Evolutionary conservation across 2,888 invertebrate species (phyloP).

Genomic region (Tinea pellionella): DNA sequence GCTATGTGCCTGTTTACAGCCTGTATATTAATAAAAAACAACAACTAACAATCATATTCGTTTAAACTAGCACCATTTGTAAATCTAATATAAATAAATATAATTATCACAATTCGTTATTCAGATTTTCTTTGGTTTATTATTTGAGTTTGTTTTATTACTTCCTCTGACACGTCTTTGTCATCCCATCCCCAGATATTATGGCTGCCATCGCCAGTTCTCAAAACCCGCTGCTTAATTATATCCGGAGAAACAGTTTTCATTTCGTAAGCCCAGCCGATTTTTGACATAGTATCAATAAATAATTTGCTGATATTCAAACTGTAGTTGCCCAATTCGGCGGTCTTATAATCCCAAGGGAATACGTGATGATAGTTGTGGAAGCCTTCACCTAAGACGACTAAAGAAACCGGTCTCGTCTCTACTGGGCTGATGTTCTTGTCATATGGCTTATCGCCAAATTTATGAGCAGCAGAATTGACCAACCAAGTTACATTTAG

Average conservation of each 20-base stretch:
- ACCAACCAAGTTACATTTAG: slow-evolving; percentile 92
- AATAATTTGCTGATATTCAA: slow-evolving; percentile 45
- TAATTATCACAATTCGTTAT: not conserved
- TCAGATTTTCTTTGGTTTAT: slow-evolving; percentile 33
- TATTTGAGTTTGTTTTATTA: slow-evolving; percentile 27
- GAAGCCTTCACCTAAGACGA: slow-evolving; percentile 83
- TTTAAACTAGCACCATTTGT: too few relatives aligned
- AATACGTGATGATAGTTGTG: slow-evolving; percentile 90
- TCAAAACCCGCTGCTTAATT: slow-evolving; percentile 75
- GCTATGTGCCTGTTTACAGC: too few relatives aligned
- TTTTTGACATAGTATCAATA: slow-evolving; percentile 81
- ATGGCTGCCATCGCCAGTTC: slow-evolving; percentile 81
- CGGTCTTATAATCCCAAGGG: slow-evolving; percentile 88
- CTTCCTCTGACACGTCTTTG: slow-evolving; percentile 45
- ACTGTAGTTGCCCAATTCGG: slow-evolving; percentile 15
- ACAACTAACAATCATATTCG: too few relatives aligned
- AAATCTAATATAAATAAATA: too few relatives aligned
- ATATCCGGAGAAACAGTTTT: slow-evolving; percentile 80
- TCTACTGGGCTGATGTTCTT: slow-evolving; percentile 79
- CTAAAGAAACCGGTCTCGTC: slow-evolving; percentile 74
- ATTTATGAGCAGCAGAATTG: slow-evolving; percentile 89
- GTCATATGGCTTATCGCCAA: slow-evolving; percentile 82
- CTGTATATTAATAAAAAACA: too few relatives aligned
- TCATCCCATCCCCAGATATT: slow-evolving; percentile 82
- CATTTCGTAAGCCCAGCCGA: slow-evolving; percentile 90